Base-by-base conservation (phyloP, 2,113 vertebrate species). In the Erpornis zantholeuca region DNA sequence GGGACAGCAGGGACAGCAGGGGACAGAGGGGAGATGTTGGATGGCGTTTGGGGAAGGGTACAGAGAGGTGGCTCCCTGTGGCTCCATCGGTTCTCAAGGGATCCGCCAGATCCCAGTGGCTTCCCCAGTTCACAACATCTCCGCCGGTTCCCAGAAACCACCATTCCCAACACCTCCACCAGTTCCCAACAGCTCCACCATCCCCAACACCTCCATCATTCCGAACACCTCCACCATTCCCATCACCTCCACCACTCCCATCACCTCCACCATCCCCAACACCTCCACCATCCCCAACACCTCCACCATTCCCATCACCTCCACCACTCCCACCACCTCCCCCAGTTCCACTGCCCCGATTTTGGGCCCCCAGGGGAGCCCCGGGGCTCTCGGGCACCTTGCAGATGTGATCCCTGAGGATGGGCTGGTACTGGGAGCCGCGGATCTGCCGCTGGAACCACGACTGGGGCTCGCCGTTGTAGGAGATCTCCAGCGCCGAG, bases 391-490 rank as follows among this genome's bases (percentile, higher is more conserved):
- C n/a, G n/a, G n/a, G n/a, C 86, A 99, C 99, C 98, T 99, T 99
- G 95, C 99, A 99, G 97, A 99, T 99, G 52, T 99, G 99, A 83
- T 99, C 99, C 97, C 98, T 98, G 97, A 99, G 99, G 92, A 99
- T 99, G n/a, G 99, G 99, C 94, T 99, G 99, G 91, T 99, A 99
- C 92, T 99, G 99, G 0, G 99, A 98, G 40, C 99, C 99, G 44
- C 99, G 97, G 87, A 99, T 99, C 86, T 99, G 99, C 69, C 99
- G 98, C 98, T 99, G 99, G 98, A 99, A 99, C 99, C 99, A 99
- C 22, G 99, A 99, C 97, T 99, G 99, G 3, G 99, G 99, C 80
- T 99, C 99, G 4, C 99, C 99, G 0, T 99, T 99, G 97, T 99
- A 99, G 27, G 99, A 98, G 80, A 99, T 99, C 97, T 99, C 99